These are phyloP conservation scores for Opisthocomus hoazin DNA, from an alignment of 2,113 vertebrate genomes.

Conservation along the genomic window DNA sequence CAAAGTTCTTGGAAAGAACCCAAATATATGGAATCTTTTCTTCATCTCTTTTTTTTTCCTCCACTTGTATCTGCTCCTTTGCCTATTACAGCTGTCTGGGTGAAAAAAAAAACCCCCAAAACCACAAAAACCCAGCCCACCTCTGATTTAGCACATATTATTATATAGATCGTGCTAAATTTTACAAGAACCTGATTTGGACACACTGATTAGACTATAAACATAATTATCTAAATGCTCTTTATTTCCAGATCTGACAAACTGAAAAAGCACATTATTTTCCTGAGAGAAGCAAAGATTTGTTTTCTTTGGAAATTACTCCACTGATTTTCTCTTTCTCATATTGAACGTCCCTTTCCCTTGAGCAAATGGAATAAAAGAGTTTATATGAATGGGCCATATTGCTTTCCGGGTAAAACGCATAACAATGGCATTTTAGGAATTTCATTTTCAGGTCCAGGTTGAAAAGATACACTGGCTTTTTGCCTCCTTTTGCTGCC, in stretches of 20 bases:
- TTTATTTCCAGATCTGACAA: constrained; percentile 44
- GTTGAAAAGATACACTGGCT: background rate
- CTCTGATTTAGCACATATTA: background rate
- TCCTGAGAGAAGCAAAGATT: background rate
- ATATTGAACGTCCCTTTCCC: background rate
- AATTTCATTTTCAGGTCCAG: background rate
- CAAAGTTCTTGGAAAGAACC: constrained; percentile 64
- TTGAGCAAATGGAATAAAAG: background rate
- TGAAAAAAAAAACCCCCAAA: background rate
- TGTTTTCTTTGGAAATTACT: constrained; percentile 28
- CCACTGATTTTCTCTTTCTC: constrained; percentile 31
- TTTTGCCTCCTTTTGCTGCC: background rate
- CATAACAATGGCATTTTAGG: background rate
- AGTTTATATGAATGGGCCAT: background rate
- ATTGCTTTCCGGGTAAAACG: background rate
- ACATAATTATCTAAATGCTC: constrained; percentile 31
- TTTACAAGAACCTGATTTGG: constrained; percentile 53
- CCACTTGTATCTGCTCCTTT: constrained; percentile 17
- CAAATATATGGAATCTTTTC: constrained; percentile 48
- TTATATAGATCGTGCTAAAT: background rate
- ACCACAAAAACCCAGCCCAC: too few species aligned
- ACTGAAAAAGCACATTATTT: constrained; percentile 27
- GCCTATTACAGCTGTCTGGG: constrained; percentile 39
- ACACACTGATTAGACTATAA: constrained; percentile 58
- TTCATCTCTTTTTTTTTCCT: background rate